Base-by-base conservation (phyloP, 2,888 invertebrate species). In the Ommatoiulus sabulosus region DNA sequence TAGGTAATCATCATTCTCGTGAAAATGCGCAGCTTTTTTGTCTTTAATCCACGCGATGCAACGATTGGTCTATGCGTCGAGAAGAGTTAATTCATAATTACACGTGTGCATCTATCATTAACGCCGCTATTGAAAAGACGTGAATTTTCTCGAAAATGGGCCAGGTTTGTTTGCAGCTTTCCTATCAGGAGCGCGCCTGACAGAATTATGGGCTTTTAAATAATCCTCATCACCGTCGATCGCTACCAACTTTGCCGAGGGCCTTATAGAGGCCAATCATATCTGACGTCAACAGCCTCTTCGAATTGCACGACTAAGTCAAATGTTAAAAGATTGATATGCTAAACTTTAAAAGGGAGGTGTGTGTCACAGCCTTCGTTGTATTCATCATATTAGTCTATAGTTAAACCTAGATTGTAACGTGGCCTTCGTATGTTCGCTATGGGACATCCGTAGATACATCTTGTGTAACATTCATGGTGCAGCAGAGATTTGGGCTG, bases 11-110 rank as follows among this genome's bases (percentile, higher is more conserved):
- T 72, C 72, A 72, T 72, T n/a, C 20, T 72, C 72, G 17, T 24
- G 20, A 72, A 72, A 72, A 24, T 72, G 72, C 24, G 24, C 24
- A 72, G 72, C 24, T 63, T 63, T 72, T 24, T 72, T 72, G 24
- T 72, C n/a, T 72, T 20, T 24, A 20, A 72, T 72, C 72, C 72
- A 72, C 24, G 20, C 24, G 72, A 17, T 24, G 24, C 57, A 6
- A 15, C n/a, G 57, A 3, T 46, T n/a, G 72, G 24, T 6, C 72
- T 72, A 52, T 46, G 10, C 72, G 5, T 24, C 5, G 8, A 72
- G n/a, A 72, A 24, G 72, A 72, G 72, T 72, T 72, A 72, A 72
- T 72, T 72, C 72, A 72, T 72, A 72, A 72, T 72, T 72, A 72
- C 72, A 72, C 72, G 17, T 72, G 72, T 72, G 72, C 72, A 20